These are phyloP conservation scores for Polymixis lichenea DNA, from an alignment of 2,888 invertebrate genomes.

Conservation along the genomic window DNA sequence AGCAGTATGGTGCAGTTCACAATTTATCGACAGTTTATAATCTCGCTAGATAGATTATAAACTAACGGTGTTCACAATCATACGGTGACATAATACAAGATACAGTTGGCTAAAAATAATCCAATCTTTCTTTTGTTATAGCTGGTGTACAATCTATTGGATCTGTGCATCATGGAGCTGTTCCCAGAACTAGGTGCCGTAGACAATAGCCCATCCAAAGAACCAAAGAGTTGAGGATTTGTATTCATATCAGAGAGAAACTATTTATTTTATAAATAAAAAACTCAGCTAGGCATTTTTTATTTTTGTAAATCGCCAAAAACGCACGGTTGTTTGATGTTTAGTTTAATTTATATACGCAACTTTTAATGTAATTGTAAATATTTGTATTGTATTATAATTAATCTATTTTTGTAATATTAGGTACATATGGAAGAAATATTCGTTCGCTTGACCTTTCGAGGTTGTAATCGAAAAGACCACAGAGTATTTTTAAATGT, in stretches of 20 bases:
- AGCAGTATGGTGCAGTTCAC: too few relatives aligned
- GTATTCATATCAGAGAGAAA: constrained; percentile 36
- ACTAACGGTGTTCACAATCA: too few relatives aligned
- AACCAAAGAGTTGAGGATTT: constrained; percentile 79
- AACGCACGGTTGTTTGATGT: constrained; percentile 66
- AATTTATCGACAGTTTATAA: too few relatives aligned
- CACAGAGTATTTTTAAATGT: constrained; percentile 73
- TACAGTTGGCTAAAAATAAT: neutral
- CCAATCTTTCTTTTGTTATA: constrained; percentile 77
- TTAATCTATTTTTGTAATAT: constrained; percentile 83
- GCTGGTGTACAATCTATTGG: constrained; percentile 95
- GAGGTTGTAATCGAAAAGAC: constrained; percentile 68
- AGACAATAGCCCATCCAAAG: constrained; percentile 62
- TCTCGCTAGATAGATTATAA: too few relatives aligned
- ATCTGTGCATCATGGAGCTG: constrained; percentile 93
- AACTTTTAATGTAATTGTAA: constrained; percentile 64
- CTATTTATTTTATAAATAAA: constrained; percentile 60
- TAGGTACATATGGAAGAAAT: constrained; percentile 70
- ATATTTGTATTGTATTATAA: constrained; percentile 75
- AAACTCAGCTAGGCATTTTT: constrained; percentile 56
- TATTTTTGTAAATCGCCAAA: constrained; percentile 62
- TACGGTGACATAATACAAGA: too few relatives aligned
- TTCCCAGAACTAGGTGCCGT: constrained; percentile 92
- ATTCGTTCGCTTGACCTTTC: constrained; percentile 61
- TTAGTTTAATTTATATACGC: constrained; percentile 65